Evolutionary conservation across 2,113 vertebrate species (phyloP).

Genomic region (Artemisiospiza belli): DNA sequence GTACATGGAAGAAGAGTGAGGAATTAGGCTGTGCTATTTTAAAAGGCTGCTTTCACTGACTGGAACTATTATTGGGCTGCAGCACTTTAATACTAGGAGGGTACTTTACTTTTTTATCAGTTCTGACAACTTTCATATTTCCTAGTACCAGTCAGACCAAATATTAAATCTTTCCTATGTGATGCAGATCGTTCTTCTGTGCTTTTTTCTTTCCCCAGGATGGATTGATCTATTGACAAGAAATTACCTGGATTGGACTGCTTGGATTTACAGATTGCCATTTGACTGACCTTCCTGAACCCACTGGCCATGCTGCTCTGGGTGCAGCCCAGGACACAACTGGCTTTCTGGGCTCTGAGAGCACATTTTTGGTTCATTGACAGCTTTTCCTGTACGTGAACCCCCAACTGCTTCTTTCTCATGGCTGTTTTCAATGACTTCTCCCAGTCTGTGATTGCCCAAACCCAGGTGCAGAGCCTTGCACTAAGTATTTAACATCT

Average conservation of each 20-base stretch:
- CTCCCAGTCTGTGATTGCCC: background rate
- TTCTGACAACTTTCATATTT: slow-evolving; percentile 3
- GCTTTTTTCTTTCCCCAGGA: background rate
- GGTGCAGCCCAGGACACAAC: background rate
- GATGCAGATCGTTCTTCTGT: background rate
- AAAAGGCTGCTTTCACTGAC: slow-evolving; percentile 36
- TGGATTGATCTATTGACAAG: background rate
- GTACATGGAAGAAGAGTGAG: background rate
- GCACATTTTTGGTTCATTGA: background rate
- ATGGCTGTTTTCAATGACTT: background rate
- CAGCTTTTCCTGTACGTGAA: background rate
- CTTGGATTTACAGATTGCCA: background rate
- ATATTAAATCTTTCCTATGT: background rate
- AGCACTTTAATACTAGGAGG: background rate
- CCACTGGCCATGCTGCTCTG: background rate
- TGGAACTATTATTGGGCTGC: background rate
- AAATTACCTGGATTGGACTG: background rate
- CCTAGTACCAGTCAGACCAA: background rate
- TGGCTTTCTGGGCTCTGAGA: background rate
- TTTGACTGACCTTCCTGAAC: background rate
- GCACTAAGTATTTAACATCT: background rate
- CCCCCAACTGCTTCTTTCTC: background rate
- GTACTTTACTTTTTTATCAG: background rate
- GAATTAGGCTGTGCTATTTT: slow-evolving; percentile 8
- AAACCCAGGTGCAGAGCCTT: background rate